phyloP scores from a whole-genome alignment of 35 echinoderm and acorn worm species.

The Holothuria glaberrima region DNA sequence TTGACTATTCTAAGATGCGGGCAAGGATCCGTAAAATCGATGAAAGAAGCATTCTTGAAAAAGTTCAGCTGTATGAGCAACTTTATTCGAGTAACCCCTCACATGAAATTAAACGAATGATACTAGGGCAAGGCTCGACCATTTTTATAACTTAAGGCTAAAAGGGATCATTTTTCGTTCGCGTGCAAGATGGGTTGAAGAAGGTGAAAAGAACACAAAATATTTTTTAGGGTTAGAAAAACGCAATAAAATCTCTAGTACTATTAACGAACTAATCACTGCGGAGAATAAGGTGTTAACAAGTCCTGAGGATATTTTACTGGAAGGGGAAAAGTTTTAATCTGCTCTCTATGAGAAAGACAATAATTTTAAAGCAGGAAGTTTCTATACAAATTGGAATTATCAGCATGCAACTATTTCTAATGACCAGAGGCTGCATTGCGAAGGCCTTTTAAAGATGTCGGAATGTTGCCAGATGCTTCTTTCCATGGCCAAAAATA shows the following conservation, averaged over 20 bases:
- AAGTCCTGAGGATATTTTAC: constrained; percentile 21
- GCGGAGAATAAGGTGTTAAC: constrained; percentile 3
- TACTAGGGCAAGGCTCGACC: not conserved
- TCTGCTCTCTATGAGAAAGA: not conserved
- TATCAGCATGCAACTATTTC: constrained; percentile 1
- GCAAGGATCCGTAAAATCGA: not conserved
- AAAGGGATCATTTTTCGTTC: constrained; percentile 39
- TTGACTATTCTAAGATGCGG: constrained; percentile 10
- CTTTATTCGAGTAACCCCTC: not conserved
- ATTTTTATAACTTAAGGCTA: constrained; percentile 26
- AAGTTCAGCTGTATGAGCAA: constrained; percentile 21
- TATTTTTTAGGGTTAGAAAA: constrained; percentile 30
- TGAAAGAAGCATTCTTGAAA: not conserved
- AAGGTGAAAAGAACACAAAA: constrained; percentile 27
- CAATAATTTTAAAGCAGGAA: not conserved
- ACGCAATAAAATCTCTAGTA: not conserved
- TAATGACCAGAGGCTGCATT: not conserved
- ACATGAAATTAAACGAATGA: not conserved
- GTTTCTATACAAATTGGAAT: constrained; percentile 16
- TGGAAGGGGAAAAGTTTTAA: not conserved
- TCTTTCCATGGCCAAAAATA: not conserved
- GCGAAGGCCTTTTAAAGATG: not conserved
- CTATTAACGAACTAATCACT: not conserved
- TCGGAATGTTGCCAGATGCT: not conserved
- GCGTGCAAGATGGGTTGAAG: constrained; percentile 32